Evolutionary conservation across 2,888 invertebrate species (phyloP), one percentile per base, ranked within the genome.

Genomic region (Rhabditoides inermis): DNA sequence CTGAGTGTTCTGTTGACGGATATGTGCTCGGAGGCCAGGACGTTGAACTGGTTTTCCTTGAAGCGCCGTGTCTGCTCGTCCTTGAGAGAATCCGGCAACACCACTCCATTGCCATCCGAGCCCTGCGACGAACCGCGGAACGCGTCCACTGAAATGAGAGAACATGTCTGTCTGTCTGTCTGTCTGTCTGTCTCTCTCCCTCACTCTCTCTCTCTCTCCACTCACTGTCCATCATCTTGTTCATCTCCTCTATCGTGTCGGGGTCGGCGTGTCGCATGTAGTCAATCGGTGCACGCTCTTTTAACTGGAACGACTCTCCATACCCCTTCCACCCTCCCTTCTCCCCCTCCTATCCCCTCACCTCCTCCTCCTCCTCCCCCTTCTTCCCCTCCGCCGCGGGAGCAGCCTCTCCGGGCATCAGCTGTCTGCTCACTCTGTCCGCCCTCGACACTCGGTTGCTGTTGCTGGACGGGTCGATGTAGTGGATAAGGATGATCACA

Each of bases 11-110:
- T 83, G 81, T 98, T 98, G 60, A 95, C 79, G 58, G 92, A 90
- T 75, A 98, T 92, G 85, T 89, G 87, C 79, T 98, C 94, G 78
- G 91, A 92, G 65, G 95, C 98, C 79, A 98, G 81, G 12, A 68
- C 68, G 32, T 68, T 68, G 51, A 68, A 64, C 81, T 98, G 95
- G 81, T 98, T 98, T 49, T 68, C 66, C 36, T 67, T 54, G 65
- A 76, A 76, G 56, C 63, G 57, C 51, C 68, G 66, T 25, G 70
- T 64, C 58, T 65, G 70, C 28, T 73, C 61, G 4, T 45, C 48
- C 18, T 68, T 60, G 27, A 56, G 30, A 10, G 59, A 61, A 15
- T 54, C 50, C 10, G 64, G 69, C 15, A 76, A 61, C 6, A 60
- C 56, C 5, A 71, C 74, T 25, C 71, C 70, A 2, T 59, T 56